phyloP scores from a whole-genome alignment of 2,888 invertebrate species.

The Nomada lathburiana region DNA sequence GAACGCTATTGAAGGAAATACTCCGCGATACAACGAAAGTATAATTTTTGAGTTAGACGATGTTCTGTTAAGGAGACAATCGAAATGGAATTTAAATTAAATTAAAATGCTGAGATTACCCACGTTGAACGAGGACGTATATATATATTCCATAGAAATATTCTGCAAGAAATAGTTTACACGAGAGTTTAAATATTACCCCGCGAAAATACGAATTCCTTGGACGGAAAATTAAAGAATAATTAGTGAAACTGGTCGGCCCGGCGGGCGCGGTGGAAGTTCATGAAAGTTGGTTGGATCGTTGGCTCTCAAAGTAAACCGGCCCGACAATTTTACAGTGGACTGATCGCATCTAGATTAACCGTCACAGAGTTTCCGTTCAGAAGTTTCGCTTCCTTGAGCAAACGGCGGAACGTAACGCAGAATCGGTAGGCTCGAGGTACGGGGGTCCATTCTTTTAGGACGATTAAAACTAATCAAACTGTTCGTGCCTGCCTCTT shows the following conservation, averaged over 20 bases:
- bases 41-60: too few species aligned
- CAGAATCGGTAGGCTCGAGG: slow-evolving; percentile 5
- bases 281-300: slow-evolving; percentile 46
- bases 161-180: not conserved
- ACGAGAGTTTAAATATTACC: not conserved
- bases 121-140: not conserved
- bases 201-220: not conserved
- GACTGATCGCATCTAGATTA: slow-evolving; percentile 50
- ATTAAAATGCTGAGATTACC: too few species aligned
- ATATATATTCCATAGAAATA: not conserved
- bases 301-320: slow-evolving; percentile 45
- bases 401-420: slow-evolving; percentile 31
- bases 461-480: slow-evolving; percentile 8
- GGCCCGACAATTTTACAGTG: slow-evolving; percentile 39
- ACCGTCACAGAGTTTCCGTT: slow-evolving; percentile 33
- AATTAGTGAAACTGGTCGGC: slow-evolving; percentile 28
- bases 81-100: too few species aligned
- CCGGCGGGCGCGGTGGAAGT: slow-evolving; percentile 8
- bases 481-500: not conserved
- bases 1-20: too few species aligned
- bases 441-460: slow-evolving; percentile 1
- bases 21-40: not conserved
- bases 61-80: too few species aligned
- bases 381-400: slow-evolving; percentile 35
- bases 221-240: slow-evolving; percentile 27